Conservation (phyloP, 2,113 vertebrate genomes). For the Rhadina sibilatrix region DNA sequence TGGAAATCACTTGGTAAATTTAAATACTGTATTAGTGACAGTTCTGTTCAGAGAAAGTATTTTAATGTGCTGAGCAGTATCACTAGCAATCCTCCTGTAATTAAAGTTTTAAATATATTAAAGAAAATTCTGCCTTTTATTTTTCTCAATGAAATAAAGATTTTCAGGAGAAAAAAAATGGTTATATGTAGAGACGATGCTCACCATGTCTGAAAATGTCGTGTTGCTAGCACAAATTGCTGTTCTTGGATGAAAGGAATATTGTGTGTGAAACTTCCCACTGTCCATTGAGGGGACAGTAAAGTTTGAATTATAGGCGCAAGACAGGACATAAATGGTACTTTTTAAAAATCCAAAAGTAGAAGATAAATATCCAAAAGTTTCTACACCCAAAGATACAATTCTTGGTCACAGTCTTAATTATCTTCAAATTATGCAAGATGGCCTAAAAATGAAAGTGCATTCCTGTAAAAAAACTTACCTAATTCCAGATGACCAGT, state of each 20-base stretch:
- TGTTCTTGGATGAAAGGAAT: not conserved
- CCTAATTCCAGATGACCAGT: not conserved
- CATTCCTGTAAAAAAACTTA: not conserved
- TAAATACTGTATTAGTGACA: constrained; percentile 26
- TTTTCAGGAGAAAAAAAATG: not conserved
- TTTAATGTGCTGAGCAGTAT: not conserved
- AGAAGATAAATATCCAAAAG: not conserved
- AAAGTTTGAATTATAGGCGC: not conserved
- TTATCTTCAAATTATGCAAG: not conserved
- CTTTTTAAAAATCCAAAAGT: not conserved
- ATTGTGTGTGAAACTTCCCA: not conserved
- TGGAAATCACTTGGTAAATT: constrained; percentile 35
- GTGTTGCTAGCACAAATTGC: not conserved
- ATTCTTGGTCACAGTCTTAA: not conserved
- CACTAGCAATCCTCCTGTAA: not conserved
- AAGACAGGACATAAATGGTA: not conserved
- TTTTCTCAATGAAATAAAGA: not conserved
- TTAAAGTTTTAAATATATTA: not conserved
- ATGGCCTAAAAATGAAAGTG: not conserved
- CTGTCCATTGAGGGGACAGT: not conserved
- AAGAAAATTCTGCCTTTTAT: not conserved
- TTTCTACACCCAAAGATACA: not conserved
- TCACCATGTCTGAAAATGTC: not conserved
- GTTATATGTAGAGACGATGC: not conserved
- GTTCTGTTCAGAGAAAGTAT: not conserved